Conservation (phyloP, 1,140 invertebrate genomes). For the Papilio xuthus region DNA sequence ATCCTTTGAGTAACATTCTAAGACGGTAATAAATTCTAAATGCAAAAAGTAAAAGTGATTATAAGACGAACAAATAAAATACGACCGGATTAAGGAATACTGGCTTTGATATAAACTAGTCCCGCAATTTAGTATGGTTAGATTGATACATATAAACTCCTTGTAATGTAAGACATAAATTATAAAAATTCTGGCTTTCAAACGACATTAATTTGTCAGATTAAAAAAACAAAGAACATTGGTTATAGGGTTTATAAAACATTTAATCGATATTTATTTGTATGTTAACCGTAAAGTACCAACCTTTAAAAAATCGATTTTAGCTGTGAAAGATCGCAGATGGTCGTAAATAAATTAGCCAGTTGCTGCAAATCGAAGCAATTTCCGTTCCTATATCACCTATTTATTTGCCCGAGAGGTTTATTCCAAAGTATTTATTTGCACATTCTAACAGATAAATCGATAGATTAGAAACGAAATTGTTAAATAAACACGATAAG, state of each 20-base stretch:
- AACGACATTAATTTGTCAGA: too few species aligned
- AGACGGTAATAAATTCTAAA: slow-evolving; percentile 14
- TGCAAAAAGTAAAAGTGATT: slow-evolving; percentile 22
- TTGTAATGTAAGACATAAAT: not conserved
- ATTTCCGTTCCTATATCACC: not conserved
- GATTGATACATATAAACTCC: not conserved
- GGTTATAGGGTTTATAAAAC: not conserved
- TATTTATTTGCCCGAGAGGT: not conserved
- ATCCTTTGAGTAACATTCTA: slow-evolving; percentile 23
- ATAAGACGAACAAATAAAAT: slow-evolving; percentile 14
- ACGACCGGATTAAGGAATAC: not conserved
- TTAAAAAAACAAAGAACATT: not conserved
- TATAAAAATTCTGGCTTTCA: not conserved
- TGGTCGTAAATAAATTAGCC: slow-evolving; percentile 17
- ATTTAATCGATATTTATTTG: not conserved
- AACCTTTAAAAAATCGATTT: slow-evolving; percentile 8
- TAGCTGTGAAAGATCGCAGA: not conserved
- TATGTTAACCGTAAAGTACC: too few species aligned
- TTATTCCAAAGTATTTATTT: not conserved
- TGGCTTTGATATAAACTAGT: not conserved
- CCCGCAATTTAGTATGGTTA: not conserved
- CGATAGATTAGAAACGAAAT: not conserved
- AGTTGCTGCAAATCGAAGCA: not conserved
- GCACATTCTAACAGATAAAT: not conserved
- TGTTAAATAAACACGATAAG: not conserved